Base-by-base conservation (phyloP, 1,140 invertebrate species). In the Heliconius hewitsoni region DNA sequence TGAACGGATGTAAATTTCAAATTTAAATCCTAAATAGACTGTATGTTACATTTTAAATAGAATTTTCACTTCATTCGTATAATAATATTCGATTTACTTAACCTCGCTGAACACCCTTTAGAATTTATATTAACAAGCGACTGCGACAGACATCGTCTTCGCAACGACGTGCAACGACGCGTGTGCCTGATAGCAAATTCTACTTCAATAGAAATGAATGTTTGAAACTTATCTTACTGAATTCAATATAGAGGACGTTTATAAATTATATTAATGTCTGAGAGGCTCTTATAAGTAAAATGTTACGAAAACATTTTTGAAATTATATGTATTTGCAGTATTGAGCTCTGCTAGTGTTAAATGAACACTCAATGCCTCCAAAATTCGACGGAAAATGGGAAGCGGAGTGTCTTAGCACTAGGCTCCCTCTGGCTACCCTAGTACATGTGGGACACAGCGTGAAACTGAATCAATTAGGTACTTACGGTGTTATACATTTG, bases 161-260 rank as follows among this genome's bases (percentile, higher is more conserved):
- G 37, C 39, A 57, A 19, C 73, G 82, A 82, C 83, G 83, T 46
- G 77, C 87, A 89, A 89, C 86, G 87, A 85, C 81, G 87, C 85
- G 88, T 89, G 84, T 87, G 77, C 77, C 72, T 75, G 81, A 83
- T 86, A 88, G 84, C 60, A 87, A 37, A 75, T 75, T 46, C 52
- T 39, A 39, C 34, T 66, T 66, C 60, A 66, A 30, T 66, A 66
- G 60, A 66, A 66, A 66, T 66, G 8, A 66, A 66, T 66, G 60
- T 30, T 66, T 13, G 60, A 66, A 66, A 27, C 27, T 66, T 66
- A 66, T 66, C 23, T 66, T 66, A 3, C 16, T 30, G 27, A 66
- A 66, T 66, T 66, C 27, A 27, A 27, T 11, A 27, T 13, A 57
- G 8, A 19, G 16, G 6, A 55, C 55, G 55, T 11, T 9, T 66